Conservation (phyloP, 2,888 invertebrate species). For the Patella depressa region DNA sequence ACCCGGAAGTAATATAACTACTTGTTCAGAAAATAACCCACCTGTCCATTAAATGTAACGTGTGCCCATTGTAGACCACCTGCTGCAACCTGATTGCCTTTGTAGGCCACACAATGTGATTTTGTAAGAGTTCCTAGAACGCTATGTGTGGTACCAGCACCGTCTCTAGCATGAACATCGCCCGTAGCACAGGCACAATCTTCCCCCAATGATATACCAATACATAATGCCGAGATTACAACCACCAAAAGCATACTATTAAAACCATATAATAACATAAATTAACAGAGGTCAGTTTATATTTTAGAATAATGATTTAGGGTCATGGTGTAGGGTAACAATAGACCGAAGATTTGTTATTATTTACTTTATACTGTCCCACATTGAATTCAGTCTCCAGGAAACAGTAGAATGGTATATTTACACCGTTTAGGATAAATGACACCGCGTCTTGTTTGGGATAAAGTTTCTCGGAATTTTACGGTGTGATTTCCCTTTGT, state of each 20-base stretch:
- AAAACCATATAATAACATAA: neutral
- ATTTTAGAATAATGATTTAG: neutral
- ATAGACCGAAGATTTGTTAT: no score
- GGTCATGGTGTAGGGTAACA: no score
- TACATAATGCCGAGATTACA: neutral
- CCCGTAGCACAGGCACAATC: conserved; percentile 48
- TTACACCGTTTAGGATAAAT: no score
- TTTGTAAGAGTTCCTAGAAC: conserved; percentile 35
- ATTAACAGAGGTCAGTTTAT: neutral
- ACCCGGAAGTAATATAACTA: no score
- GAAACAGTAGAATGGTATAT: no score
- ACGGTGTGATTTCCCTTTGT: no score
- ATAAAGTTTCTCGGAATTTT: no score
- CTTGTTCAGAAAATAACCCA: neutral
- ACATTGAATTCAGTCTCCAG: no score
- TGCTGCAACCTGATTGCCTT: conserved; percentile 35
- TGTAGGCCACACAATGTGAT: conserved; percentile 42
- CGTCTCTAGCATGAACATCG: conserved; percentile 43
- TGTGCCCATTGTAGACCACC: conserved; percentile 29
- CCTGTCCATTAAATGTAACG: conserved; percentile 23
- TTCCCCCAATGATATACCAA: conserved; percentile 8
- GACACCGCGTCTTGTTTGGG: no score
- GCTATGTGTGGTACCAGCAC: conserved; percentile 41
- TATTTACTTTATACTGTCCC: no score
- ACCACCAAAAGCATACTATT: neutral